Percentiles rank a stretch among this genome's conserved stretches.
phyloP scores from a whole-genome alignment of 2,113 vertebrate species.

The Sphaerodactylus townsendi region DNA sequence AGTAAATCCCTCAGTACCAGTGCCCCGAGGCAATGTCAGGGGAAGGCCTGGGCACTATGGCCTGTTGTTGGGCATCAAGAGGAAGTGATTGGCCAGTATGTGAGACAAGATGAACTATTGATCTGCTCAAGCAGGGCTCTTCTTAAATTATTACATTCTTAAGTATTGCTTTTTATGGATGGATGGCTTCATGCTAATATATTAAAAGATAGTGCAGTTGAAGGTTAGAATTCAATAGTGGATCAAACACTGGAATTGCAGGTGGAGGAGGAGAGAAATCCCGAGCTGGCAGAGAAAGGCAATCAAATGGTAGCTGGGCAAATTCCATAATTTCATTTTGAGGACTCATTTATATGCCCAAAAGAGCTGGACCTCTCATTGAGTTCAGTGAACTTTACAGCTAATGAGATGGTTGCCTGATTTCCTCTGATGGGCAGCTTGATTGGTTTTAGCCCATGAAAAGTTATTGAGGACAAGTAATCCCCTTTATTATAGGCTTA shows the following conservation, averaged over 20 bases:
- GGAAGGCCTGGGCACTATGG: no score
- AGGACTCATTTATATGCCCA: background rate
- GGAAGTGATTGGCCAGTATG: no score
- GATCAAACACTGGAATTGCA: slow-evolving; percentile 47
- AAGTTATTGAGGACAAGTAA: background rate
- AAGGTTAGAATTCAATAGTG: slow-evolving; percentile 41
- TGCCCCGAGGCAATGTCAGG: no score
- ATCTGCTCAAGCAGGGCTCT: no score
- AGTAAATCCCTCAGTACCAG: no score
- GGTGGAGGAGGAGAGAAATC: background rate
- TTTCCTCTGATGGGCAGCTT: background rate
- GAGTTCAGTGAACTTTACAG: background rate
- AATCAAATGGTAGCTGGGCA: background rate
- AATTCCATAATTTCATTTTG: background rate
- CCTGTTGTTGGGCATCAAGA: no score
- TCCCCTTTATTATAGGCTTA: background rate
- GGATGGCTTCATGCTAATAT: slow-evolving; percentile 47
- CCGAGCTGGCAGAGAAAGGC: background rate
- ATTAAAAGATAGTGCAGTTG: slow-evolving; percentile 50
- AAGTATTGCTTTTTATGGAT: slow-evolving; percentile 25
- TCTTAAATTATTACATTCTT: no score
- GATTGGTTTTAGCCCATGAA: background rate
- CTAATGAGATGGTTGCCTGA: background rate
- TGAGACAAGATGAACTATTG: no score
- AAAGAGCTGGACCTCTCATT: background rate